Evolutionary conservation across 2,888 invertebrate genomes (phyloP), one percentile per base, ranked within the genome.

Genomic region (Thymelicus lineola): DNA sequence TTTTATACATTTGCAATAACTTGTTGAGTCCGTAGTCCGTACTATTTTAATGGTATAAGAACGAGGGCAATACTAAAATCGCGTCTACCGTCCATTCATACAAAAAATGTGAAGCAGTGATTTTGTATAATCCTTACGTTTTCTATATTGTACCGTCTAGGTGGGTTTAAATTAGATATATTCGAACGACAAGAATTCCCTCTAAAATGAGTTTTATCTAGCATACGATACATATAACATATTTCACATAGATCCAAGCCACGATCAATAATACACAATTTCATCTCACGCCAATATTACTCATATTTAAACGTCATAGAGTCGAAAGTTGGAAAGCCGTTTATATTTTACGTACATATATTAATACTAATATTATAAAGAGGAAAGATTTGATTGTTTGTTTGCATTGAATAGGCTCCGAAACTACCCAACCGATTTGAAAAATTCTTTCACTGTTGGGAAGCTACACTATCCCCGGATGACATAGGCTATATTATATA

Each of bases 61-160:
- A 4, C 12, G 9, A 42, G 9, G 4, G 42, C 10, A 10, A 42
- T 35, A 57, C n/a, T 57, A 57, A 57, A 57, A 57, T 57, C 36
- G n/a, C 28, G 57, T 36, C 36, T 57, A 36, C 57, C 28, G n/a
- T 28, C 14, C 14, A 55, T 55, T 55, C 9, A 12, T 55, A 55
- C 14, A 55, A 14, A 55, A 55, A 14, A 1, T 28, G 7, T 28
- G 2, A 35, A 14, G 9, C n/a, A 48, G 28, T 46, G 14, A 42
- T 46, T 55, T 57, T 28, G 15, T 10, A 35, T 46, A 57, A 65
- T 10, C n/a, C 60, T 66, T 66, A 66, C n/a, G 28, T 61, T 61
- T 46, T 12, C 59, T 66, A 67, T 60, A 60, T 67, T 67, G 67
- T 67, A 67, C 67, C 67, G 35, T 67, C 38, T 67, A 61, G 67